phyloP scores from a whole-genome alignment of 2,888 invertebrate species.

The Epistrophe eligans region DNA sequence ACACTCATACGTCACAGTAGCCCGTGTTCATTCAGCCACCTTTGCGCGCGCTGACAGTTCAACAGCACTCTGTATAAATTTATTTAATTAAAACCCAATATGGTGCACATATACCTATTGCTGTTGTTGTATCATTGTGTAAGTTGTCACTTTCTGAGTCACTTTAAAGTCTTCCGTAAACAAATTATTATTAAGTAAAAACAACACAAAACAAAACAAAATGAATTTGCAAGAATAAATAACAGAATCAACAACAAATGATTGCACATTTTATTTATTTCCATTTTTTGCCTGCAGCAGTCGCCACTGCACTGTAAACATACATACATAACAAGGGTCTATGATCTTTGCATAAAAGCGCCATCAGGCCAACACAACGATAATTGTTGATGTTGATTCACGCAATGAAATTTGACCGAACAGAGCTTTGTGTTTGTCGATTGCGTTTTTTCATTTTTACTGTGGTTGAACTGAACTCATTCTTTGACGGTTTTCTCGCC shows the following conservation, averaged over 20 bases:
- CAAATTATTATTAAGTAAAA: conserved; percentile 27
- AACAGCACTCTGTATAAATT: conserved; percentile 35
- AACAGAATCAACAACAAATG: conserved; percentile 32
- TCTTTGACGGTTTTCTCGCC: conserved; percentile 19
- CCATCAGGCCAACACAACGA: conserved; percentile 9
- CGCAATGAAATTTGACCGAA: conserved; percentile 59
- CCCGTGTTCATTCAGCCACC: conserved; percentile 16
- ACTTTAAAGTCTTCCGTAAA: conserved; percentile 41
- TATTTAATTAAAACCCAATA: conserved; percentile 30
- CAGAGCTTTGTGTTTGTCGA: conserved; percentile 12
- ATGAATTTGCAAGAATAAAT: conserved; percentile 20
- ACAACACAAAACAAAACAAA: conserved; percentile 14
- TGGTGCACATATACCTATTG: conserved; percentile 29
- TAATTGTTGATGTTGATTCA: conserved; percentile 45
- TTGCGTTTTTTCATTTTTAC: conserved; percentile 11
- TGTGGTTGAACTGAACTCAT: conserved; percentile 23
- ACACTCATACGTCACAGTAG: conserved; percentile 48
- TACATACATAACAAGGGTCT: conserved; percentile 47
- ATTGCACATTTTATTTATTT: conserved; percentile 7
- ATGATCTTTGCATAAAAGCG: conserved; percentile 56
- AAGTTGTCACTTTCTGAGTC: conserved; percentile 44
- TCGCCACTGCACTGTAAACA: conserved; percentile 19
- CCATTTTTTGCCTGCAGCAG: conserved; percentile 14
- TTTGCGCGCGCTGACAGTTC: conserved; percentile 21
- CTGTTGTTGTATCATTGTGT: conserved; percentile 23